Conservation (phyloP, 23 tunicate genomes). For the Ciona savignyi region DNA sequence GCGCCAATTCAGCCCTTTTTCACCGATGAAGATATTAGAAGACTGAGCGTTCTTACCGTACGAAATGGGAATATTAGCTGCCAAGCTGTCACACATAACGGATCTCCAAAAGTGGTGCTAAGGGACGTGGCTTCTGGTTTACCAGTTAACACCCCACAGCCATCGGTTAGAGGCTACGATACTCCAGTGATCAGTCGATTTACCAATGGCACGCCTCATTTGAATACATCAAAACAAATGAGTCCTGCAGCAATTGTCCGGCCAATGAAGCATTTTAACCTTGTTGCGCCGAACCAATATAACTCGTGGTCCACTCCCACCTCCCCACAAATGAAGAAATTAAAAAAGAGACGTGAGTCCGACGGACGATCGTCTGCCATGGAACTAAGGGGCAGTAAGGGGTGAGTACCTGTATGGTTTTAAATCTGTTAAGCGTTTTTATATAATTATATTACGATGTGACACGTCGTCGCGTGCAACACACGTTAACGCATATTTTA, state of each 20-base stretch:
- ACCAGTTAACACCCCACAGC: background rate
- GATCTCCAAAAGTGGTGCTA: background rate
- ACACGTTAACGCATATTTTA: too few relatives aligned
- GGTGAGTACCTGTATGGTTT: too few relatives aligned
- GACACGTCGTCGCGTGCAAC: too few relatives aligned
- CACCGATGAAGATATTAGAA: background rate
- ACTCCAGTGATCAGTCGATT: too few relatives aligned
- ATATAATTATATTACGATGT: too few relatives aligned
- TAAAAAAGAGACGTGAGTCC: conserved; percentile 3
- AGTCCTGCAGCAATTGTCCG: background rate
- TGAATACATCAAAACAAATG: background rate
- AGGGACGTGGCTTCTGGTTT: background rate
- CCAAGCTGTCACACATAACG: background rate
- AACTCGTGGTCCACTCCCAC: conserved; percentile 13
- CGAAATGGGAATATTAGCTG: conserved; percentile 13
- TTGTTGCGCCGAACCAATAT: background rate
- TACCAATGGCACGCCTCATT: background rate
- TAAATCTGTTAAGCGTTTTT: background rate
- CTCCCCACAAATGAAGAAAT: conserved; percentile 1
- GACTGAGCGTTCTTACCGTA: conserved; percentile 16
- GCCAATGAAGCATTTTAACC: background rate
- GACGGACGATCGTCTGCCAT: conserved; percentile 9
- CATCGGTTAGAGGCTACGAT: background rate
- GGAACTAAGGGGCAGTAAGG: too few relatives aligned
- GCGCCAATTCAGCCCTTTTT: background rate